Evolutionary conservation across 2,888 invertebrate species (phyloP).

Genomic region (Trichopoda pennipes): DNA sequence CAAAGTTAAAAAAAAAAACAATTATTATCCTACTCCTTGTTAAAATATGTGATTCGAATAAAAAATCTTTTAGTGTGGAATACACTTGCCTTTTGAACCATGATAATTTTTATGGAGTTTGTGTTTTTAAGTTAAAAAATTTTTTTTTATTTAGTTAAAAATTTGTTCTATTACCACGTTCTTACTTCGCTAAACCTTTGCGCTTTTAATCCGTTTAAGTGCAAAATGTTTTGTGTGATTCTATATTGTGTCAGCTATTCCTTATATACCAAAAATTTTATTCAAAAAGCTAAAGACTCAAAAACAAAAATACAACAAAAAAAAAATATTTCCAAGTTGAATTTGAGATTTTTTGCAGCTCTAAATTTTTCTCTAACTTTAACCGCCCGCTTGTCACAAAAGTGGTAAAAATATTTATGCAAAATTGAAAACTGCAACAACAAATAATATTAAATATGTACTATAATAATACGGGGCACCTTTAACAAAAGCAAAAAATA

Average conservation of each 20-base stretch:
- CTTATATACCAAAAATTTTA: constrained; percentile 66
- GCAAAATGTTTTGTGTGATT: constrained; percentile 67
- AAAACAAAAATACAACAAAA: constrained; percentile 36
- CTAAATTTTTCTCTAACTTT: constrained; percentile 33
- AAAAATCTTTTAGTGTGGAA: not conserved
- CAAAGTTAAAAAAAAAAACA: not conserved
- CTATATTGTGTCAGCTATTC: constrained; percentile 59
- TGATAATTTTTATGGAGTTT: constrained; percentile 70
- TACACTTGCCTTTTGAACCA: constrained; percentile 78
- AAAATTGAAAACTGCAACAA: constrained; percentile 53
- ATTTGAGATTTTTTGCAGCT: constrained; percentile 45
- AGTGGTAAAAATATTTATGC: constrained; percentile 68
- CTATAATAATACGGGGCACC: constrained; percentile 62
- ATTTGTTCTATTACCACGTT: constrained; percentile 47
- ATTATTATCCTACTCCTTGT: constrained; percentile 26
- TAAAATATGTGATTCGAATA: not conserved
- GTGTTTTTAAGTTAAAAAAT: constrained; percentile 74
- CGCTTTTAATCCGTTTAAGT: constrained; percentile 67
- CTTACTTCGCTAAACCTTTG: constrained; percentile 58
- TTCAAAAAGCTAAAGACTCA: constrained; percentile 49
- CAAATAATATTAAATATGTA: constrained; percentile 41
- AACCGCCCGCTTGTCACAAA: constrained; percentile 68
- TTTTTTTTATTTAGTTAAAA: constrained; percentile 72
- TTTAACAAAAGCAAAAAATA: constrained; percentile 40
- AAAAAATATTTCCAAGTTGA: constrained; percentile 47